phyloP scores from a whole-genome alignment of 37 sponge, comb jelly and placozoan genomes.

The Beroe forskalii region DNA sequence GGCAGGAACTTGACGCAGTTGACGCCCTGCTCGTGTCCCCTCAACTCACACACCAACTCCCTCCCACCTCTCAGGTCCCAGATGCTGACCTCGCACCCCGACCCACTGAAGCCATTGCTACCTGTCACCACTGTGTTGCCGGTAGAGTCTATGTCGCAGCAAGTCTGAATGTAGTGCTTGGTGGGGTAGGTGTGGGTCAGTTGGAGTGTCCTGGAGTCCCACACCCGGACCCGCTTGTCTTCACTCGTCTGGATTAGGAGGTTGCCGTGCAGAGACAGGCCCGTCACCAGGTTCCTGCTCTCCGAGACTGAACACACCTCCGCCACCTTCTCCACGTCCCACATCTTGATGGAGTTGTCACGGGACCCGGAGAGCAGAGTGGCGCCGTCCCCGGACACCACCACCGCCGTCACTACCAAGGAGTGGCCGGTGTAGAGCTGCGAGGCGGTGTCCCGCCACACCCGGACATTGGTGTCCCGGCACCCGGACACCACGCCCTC shows the following conservation, averaged over 20 bases:
- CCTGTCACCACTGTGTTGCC: conserved; percentile 27
- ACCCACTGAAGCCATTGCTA: conserved; percentile 56
- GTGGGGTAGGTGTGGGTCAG: conserved; percentile 10
- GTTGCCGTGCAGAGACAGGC: neutral
- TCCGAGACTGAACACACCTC: conserved; percentile 9
- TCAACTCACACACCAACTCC: conserved; percentile 2
- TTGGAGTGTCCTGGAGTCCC: conserved; percentile 36
- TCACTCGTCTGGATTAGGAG: conserved; percentile 45
- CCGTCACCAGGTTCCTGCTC: conserved; percentile 58
- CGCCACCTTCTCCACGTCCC: neutral
- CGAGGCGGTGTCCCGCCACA: conserved; percentile 8
- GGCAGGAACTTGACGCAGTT: conserved; percentile 45
- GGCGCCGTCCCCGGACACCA: neutral
- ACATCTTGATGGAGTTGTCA: conserved; percentile 52
- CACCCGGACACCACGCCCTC: conserved; percentile 9
- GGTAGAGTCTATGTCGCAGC: conserved; percentile 25
- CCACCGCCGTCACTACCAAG: conserved; percentile 47
- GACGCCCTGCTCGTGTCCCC: conserved; percentile 31
- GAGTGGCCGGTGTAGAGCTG: neutral
- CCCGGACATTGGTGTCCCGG: conserved; percentile 19
- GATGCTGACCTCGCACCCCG: conserved; percentile 53
- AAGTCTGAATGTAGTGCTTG: conserved; percentile 53
- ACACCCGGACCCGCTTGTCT: conserved; percentile 41
- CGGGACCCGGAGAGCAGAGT: conserved; percentile 22
- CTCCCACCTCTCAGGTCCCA: conserved; percentile 12